Evolutionary conservation across 92 coral and sea anemone genomes (phyloP), one percentile per base, ranked within the genome.

Genomic region (Paragorgia papillata): DNA sequence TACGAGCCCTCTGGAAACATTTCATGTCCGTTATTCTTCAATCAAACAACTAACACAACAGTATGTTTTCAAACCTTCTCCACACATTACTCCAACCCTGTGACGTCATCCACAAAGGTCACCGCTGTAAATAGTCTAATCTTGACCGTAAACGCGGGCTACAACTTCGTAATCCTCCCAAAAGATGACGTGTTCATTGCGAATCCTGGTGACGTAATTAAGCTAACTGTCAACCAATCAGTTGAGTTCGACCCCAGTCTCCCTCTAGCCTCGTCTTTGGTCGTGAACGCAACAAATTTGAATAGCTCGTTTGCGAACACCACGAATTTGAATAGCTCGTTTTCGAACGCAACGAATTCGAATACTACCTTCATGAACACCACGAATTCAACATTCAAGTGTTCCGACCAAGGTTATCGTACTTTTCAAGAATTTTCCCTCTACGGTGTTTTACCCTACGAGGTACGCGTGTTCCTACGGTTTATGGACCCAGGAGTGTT

Each of bases 401-500:
- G 17, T 7, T 6, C 53, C n/a, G 53, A 46, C 15, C 51, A 13
- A 26, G 8, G 37, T 22, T 41, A 7, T 25, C 48, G 24, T 24
- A 22, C 20, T 41, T 26, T 67, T 10, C 21, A 44, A 1, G 51
- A 44, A 10, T 14, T 67, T 46, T 67, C 74, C 0, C 19, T 67
- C n/a, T 67, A 41, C 74, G 74, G 74, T 21, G 19, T 67, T 67
- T 51, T 43, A 22, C 74, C 74, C 35, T 67, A 41, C 74, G 57
- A 67, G 27, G n/a, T 57, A 2, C 27, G 37, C 8, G 26, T 67
- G 14, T 9, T 29, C n/a, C 29, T 67, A 5, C 57, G 57, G 1
- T 13, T 43, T 41, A 67, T 33, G 74, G 51, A 28, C 57, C 74
- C 74, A 1, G 74, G 74, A 24, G 34, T 22, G 1, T 21, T 46